Base-by-base conservation (phyloP, 1,140 invertebrate species). In the Trachymyrmex septentrionalis region DNA sequence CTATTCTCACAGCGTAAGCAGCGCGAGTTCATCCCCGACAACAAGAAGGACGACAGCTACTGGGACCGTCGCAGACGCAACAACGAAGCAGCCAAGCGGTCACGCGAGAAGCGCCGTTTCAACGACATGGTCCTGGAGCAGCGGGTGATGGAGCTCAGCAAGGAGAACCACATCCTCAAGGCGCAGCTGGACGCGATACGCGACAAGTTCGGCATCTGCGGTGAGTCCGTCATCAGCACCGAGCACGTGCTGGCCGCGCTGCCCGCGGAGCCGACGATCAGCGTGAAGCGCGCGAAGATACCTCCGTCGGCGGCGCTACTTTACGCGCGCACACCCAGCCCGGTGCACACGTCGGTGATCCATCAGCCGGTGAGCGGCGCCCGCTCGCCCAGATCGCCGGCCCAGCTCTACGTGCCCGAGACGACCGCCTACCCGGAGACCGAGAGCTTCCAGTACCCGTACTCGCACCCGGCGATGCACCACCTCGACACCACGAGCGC, bases 71-170 rank as follows among this genome's bases (percentile, higher is more conserved):
- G 99, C 59, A 96, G 98, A 59, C 96, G 99, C 48, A 99, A 99
- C 95, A 99, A 99, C 95, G 99, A 99, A 94, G 98, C 99, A 0
- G 99, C 98, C 38, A 98, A 99, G 93, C 95, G 99, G 6, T 99
- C 98, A 2, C 96, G 99, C 1, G 99, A 99, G 94, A 99, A 99
- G 95, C 96, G 99, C 21, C 96, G 99, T 14, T 97, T 99, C 95
- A 99, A 99, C 93, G 99, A 99, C 94, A 99, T 99, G 98, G 98
- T 99, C 0, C 95, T 99, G 12, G 99, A 99, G 93, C 98, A 98
- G 90, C 96, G 98, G 50, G 99, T 99, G 19, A 97, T 99, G 72
- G 98, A 99, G 93, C 95, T 99, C 6, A 99, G 98, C 88, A 98
- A 99, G 94, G 99, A 99, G 94, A 99, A 99, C 93, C 97, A 98